Base-by-base conservation (phyloP, 1,140 invertebrate species). In the Euborellia annulipes region DNA sequence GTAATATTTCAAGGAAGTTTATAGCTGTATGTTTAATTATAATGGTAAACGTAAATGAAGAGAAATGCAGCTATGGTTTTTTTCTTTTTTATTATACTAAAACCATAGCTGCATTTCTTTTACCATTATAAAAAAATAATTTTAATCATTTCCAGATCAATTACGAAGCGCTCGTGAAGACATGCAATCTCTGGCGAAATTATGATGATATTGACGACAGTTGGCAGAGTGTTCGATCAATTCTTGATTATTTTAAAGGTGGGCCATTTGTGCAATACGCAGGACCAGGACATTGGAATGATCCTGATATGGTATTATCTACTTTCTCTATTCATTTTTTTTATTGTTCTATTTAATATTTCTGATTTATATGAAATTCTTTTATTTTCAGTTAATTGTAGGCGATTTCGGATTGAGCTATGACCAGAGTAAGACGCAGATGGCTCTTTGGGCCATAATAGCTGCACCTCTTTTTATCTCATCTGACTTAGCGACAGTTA, bases 281-380 rank as follows among this genome's bases (percentile, higher is more conserved):
- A 36, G 87, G 83, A 11, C 86, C 87, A 0, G 86, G 89, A 3
- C 77, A 82, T 50, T 93, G 85, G 84, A 90, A 91, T 62, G 89
- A 93, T 63, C 88, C 88, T 1, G 88, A 93, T 60, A 88, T 89
- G 87, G 79, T 88, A 66, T 6, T n/a, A n/a, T n/a, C n/a, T n/a
- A n/a, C n/a, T n/a, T n/a, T n/a, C n/a, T n/a, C n/a, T n/a, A n/a
- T n/a, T n/a, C n/a, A n/a, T n/a, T n/a, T n/a, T n/a, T n/a, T n/a
- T 41, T 9, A 9, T 32, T 32, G n/a, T 8, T 32, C n/a, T 8
- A 32, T 8, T 32, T 32, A 32, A 32, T 8, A 32, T 32, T 32
- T 32, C 30, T 32, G 8, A 32, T 8, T 32, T 32, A 8, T 32
- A 8, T 32, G 8, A 32, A 32, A 32, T 8, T 8, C n/a, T 32